Percentiles rank a stretch among this genome's conserved stretches.
Conservation (phyloP, 2,113 vertebrate genomes). For the Dasyprocta punctata region DNA sequence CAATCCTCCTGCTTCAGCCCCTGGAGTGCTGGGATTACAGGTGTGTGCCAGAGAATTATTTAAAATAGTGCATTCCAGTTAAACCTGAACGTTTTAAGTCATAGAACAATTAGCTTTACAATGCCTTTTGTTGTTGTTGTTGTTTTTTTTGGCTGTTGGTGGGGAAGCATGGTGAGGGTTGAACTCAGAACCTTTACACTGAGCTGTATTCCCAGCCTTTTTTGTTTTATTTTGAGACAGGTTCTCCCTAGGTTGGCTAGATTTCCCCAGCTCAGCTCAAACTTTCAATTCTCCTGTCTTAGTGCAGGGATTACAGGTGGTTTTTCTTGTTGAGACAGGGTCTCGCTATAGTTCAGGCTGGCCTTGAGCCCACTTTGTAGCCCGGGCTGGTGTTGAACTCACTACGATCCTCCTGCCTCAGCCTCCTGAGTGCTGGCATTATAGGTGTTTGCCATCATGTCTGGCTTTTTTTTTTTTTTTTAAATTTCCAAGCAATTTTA, state of each 20-base stretch:
- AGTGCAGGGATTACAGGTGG: not conserved
- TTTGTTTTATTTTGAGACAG: not conserved
- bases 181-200: not conserved
- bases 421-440: no score
- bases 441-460: no score
- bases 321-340: not conserved
- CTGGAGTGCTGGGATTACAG: not conserved
- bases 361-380: no score
- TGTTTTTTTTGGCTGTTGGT: not conserved
- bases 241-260: not conserved
- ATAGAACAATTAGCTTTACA: constrained; percentile 39
- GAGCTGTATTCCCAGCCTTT: not conserved
- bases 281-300: not conserved
- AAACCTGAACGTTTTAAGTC: constrained; percentile 4
- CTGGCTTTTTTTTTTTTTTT: no score
- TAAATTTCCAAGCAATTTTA: not conserved
- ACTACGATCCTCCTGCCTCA: no score
- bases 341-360: no score
- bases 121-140: no score
- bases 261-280: not conserved
- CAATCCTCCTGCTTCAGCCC: not conserved
- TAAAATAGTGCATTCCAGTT: constrained; percentile 33
- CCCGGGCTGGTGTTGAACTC: no score
- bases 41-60: not conserved
- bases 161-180: not conserved